Evolutionary conservation across 2,888 invertebrate genomes (phyloP), one percentile per base, ranked within the genome.

Genomic region (Lysandra coridon): DNA sequence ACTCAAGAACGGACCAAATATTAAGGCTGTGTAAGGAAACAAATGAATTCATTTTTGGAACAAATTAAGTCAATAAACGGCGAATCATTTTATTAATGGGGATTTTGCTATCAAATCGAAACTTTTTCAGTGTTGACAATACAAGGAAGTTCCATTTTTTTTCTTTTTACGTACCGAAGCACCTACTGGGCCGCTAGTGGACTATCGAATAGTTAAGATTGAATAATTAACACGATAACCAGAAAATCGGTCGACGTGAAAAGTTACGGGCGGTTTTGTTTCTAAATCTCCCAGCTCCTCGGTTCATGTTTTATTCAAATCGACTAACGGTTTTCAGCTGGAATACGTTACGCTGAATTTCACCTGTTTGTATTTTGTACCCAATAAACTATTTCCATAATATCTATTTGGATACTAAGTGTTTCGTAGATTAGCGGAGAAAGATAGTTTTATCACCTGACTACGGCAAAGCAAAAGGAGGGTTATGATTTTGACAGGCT

Each of bases 301-400:
- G 40, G 23, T 74, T 79, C 79, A 79, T 75, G 75, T 79, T 64
- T 79, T 78, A 78, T 78, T 78, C 78, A 78, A 23, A 78, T 37
- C 23, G 73, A 57, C 73, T 64, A 69, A 64, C 64, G 69, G 64
- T 73, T 73, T 78, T 73, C 73, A 40, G 78, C 37, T 17, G 78
- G 73, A 78, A 60, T 78, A 73, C 37, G 73, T 57, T 78, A 73
- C 73, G 73, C 37, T 73, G 73, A 78, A 78, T 23, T 74, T 44
- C 40, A 44, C 44, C 44, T 44, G 74, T 74, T 74, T 74, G 44
- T 74, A 74, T n/a, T 74, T 74, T 74, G 44, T 74, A 74, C 40
- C 23, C 44, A 40, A 74, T 74, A 44, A 74, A 74, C 74, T n/a
- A 44, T 74, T 74, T 44, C 69, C 69, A 17, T 69, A 33, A 37